Conservation (phyloP, 2,888 invertebrate species). For the Drosophila affinis region DNA sequence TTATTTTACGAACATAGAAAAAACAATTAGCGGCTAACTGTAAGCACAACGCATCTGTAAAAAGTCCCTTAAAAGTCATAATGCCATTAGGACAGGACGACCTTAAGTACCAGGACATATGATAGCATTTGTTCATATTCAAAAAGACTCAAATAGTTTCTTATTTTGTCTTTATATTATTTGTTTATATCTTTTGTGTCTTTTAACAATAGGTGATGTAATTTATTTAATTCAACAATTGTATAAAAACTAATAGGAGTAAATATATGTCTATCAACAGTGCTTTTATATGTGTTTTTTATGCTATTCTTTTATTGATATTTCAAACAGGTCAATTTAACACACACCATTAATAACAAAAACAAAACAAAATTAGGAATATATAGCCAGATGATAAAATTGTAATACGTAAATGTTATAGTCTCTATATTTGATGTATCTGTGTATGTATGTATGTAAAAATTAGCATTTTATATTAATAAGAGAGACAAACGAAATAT, state of each 20-base stretch:
- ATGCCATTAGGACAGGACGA: not conserved
- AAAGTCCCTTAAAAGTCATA: not conserved
- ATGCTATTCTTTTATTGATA: slow-evolving; percentile 5
- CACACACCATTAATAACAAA: slow-evolving; percentile 2
- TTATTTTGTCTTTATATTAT: not conserved
- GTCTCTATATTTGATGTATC: slow-evolving; percentile 29
- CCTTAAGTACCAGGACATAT: not conserved
- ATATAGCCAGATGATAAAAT: slow-evolving; percentile 12
- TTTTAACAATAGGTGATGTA: not conserved
- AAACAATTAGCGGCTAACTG: not conserved
- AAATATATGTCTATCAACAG: not conserved
- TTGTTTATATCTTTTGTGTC: not conserved
- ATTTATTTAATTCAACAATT: not conserved
- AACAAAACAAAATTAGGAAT: slow-evolving; percentile 11
- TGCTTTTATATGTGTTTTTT: not conserved
- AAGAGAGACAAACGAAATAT: slow-evolving; percentile 16
- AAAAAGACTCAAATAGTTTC: not conserved
- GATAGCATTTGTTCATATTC: not conserved
- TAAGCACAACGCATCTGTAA: not conserved
- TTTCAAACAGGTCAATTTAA: slow-evolving; percentile 47
- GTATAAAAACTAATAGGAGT: not conserved
- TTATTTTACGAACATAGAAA: not conserved
- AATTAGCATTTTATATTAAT: slow-evolving; percentile 13
- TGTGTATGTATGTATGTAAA: slow-evolving; percentile 39
- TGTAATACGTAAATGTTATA: slow-evolving; percentile 49